Percentiles rank a stretch among this genome's conserved stretches.
phyloP scores from a whole-genome alignment of 2,113 vertebrate species.

The Zosterops pallidus region DNA sequence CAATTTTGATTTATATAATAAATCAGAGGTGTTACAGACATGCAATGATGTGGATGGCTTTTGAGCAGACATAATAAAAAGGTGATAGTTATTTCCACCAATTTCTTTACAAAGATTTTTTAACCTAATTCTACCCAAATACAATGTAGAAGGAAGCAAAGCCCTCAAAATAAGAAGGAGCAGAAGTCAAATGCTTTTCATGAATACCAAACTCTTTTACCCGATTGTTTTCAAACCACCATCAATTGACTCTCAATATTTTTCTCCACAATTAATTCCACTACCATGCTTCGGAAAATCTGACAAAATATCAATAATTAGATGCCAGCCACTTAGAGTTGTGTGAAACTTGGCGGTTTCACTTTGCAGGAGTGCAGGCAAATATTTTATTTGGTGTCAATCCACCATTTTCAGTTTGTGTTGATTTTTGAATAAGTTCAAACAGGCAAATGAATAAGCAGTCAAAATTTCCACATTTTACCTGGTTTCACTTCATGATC shows the following conservation, averaged over 20 bases:
- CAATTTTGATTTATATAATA: background rate
- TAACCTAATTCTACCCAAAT: background rate
- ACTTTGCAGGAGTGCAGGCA: background rate
- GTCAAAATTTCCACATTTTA: conserved; percentile 16
- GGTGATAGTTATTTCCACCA: background rate
- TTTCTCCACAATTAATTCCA: background rate
- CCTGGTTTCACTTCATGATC: background rate
- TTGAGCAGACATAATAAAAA: background rate
- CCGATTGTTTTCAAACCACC: background rate
- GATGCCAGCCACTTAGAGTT: background rate
- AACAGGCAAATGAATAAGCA: conserved; percentile 1
- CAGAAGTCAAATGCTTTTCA: background rate
- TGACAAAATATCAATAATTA: conserved; percentile 22
- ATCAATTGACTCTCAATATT: background rate
- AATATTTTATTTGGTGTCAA: conserved; percentile 43
- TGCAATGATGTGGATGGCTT: background rate
- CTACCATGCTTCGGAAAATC: background rate
- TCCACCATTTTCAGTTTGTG: background rate
- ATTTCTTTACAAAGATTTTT: background rate
- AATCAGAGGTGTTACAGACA: background rate
- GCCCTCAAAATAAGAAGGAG: background rate
- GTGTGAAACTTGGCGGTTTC: background rate
- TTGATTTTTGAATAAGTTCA: background rate
- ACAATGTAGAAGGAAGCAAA: background rate
- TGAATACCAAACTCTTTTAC: background rate